These are phyloP conservation scores for Xerus inauris DNA, from an alignment of 2,113 vertebrate species.

Conservation along the genomic window DNA sequence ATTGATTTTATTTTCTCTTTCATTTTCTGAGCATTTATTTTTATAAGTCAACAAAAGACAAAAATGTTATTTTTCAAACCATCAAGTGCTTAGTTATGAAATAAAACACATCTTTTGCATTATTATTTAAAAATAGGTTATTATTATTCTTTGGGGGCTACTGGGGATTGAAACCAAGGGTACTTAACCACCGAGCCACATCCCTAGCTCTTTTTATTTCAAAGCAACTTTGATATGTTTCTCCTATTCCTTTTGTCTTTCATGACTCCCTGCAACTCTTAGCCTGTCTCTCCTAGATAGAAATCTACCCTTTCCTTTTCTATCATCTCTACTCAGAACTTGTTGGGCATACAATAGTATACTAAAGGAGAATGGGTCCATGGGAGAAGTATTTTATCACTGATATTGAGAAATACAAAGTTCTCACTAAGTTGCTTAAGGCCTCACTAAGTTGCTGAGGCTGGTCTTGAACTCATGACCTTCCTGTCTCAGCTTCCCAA, in stretches of 20 bases:
- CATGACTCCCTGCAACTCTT: background rate
- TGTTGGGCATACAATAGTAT: background rate
- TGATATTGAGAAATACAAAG: no score
- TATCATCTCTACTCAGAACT: background rate
- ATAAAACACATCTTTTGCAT: background rate
- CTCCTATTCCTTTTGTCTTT: background rate
- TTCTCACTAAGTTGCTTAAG: no score
- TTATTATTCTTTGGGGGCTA: no score
- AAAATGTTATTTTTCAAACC: conserved; percentile 3
- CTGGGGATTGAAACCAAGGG: no score
- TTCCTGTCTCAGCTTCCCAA: no score
- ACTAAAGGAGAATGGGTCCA: background rate
- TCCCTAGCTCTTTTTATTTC: no score
- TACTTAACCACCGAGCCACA: no score
- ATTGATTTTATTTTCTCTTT: conserved; percentile 17
- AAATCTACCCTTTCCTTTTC: conserved; percentile 26
- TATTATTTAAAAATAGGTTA: background rate
- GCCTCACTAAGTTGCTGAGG: no score
- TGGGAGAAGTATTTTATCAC: conserved; percentile 30
- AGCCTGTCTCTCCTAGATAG: background rate
- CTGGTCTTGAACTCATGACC: no score
- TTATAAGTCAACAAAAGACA: background rate
- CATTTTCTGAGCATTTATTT: conserved; percentile 46
- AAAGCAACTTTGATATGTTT: background rate
- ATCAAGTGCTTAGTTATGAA: background rate